Conservation (phyloP, 2,797 vertebrate genomes). For the Chelon labrosus region DNA sequence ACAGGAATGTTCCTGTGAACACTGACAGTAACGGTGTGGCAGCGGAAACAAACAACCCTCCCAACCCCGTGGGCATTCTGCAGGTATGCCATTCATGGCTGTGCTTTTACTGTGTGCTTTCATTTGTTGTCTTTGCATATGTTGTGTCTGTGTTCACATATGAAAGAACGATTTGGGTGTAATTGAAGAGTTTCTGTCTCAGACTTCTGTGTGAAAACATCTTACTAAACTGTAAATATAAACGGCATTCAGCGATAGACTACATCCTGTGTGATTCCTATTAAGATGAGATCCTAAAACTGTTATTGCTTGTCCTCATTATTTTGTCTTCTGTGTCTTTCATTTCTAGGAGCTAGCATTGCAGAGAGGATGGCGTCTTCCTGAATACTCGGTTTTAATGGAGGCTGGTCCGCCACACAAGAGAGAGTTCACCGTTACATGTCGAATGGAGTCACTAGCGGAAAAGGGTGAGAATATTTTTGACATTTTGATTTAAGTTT, state of each 20-base stretch:
- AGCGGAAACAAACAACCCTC: constrained; percentile 66
- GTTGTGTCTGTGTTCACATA: background rate
- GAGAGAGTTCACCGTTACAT: constrained; percentile 90
- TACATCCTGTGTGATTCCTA: background rate
- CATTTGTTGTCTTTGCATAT: background rate
- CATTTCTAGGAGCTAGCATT: constrained; percentile 71
- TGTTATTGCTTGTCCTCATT: background rate
- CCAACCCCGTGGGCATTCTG: constrained; percentile 84
- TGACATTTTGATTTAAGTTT: background rate
- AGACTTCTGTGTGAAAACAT: background rate
- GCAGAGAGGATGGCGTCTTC: constrained; percentile 89
- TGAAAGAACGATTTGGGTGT: background rate
- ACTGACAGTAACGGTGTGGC: constrained; percentile 72
- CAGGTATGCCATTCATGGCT: constrained; percentile 73
- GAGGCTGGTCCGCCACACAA: constrained; percentile 90
- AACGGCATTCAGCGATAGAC: background rate
- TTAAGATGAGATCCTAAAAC: background rate
- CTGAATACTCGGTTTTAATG: constrained; percentile 88
- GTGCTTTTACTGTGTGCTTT: background rate
- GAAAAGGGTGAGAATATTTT: constrained; percentile 85
- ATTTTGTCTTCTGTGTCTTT: background rate
- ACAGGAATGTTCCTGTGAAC: constrained; percentile 63
- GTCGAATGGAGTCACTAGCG: constrained; percentile 87
- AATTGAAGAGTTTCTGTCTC: too few species aligned
- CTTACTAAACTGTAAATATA: background rate